A percentile compares a stretch with the other conserved stretches of the same genome.
These are phyloP conservation scores for Busseola fusca DNA, from an alignment of 2,888 invertebrate genomes.

Conservation along the genomic window DNA sequence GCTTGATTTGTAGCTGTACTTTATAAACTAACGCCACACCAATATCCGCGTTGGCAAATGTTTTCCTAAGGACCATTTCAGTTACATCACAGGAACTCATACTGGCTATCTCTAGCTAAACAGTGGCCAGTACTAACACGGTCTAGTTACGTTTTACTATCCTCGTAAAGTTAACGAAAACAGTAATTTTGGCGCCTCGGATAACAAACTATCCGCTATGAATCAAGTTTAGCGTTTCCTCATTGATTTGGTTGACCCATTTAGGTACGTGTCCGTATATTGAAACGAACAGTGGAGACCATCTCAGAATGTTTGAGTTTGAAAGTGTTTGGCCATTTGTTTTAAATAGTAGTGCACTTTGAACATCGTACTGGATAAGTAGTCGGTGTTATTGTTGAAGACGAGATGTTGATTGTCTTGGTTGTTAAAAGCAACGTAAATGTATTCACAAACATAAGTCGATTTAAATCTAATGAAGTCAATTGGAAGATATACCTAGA, in stretches of 20 bases:
- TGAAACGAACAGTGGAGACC: conserved; percentile 26
- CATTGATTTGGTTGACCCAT: conserved; percentile 75
- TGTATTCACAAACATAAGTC: background rate
- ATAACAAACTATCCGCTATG: conserved; percentile 73
- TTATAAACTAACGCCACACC: background rate
- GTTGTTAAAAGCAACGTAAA: background rate
- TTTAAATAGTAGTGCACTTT: background rate
- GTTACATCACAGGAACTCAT: conserved; percentile 45
- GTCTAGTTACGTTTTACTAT: conserved; percentile 62
- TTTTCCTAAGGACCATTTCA: conserved; percentile 29
- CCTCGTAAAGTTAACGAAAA: conserved; percentile 75
- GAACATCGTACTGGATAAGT: background rate
- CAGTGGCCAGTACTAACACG: conserved; percentile 55
- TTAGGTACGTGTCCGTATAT: conserved; percentile 42
- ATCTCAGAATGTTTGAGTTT: conserved; percentile 38
- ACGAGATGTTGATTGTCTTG: background rate
- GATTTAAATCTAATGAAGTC: background rate
- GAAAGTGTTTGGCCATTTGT: conserved; percentile 30
- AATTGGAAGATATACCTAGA: background rate
- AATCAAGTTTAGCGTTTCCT: conserved; percentile 78
- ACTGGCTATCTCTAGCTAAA: conserved; percentile 45
- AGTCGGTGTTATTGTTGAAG: background rate
- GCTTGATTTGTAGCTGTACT: too few relatives aligned
- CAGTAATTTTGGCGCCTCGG: conserved; percentile 66
- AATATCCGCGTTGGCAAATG: conserved; percentile 34